Evolutionary conservation across 1,140 invertebrate genomes (phyloP), one percentile per base, ranked within the genome.

Genomic region (Polypedilum vanderplanki): DNA sequence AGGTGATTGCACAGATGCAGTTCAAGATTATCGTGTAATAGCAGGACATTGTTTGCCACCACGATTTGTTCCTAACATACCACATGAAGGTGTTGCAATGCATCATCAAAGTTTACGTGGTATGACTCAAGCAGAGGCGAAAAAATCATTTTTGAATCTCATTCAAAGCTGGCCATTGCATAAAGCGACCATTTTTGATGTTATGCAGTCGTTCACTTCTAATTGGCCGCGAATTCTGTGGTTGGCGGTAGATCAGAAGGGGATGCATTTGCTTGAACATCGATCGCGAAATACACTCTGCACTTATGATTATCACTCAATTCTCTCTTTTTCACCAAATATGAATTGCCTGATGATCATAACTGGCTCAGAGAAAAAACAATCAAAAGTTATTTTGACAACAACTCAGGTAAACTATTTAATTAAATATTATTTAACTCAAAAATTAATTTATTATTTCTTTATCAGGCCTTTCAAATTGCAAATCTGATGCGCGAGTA

Each of bases 191-290:
- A 93, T 98, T 77, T 98, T 96, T 83, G 95, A 97, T 82, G 96
- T 98, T 24, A 94, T 95, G 88, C 95, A 98, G 91, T 95, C 94
- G 17, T 97, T 97, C 80, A 97, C 95, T 1, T 96, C 94, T 10
- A 96, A 95, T 81, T 97, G 96, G 93, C 96, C 96, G 75, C 84
- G 92, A 76, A 87, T 92, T 20, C 83, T 98, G 5, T 96, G 96
- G 93, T 83, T 98, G 73, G 95, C 94, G 10, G 91, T 98, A 4
- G 94, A 97, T 84, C 94, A 97, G 82, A 88, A 87, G 78, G 96
- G 96, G n/a, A 87, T 98, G 74, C 95, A 97, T 81, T 84, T 98
- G 70, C 84, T 98, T 75, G 93, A 97, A 79, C 90, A 93, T 79
- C 89, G 94, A 75, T 91, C 93, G 5, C 88, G 94, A 75, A 92